These are phyloP conservation scores for Mirza zaza DNA, from an alignment of 2,113 vertebrate genomes.

Conservation along the genomic window DNA sequence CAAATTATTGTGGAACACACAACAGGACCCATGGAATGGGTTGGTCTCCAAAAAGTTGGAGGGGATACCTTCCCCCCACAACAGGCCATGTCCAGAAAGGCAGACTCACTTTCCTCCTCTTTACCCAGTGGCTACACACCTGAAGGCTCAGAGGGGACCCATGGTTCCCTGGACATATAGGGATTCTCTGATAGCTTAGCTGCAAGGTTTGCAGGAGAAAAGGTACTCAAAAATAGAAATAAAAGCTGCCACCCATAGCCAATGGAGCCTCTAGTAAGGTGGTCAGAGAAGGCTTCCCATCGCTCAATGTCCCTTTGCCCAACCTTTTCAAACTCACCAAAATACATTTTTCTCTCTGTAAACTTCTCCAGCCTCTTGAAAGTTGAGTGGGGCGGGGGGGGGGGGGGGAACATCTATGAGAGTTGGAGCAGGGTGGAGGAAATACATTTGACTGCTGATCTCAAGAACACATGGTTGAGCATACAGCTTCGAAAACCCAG, in stretches of 20 bases:
- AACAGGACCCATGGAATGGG: neutral
- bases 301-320: neutral
- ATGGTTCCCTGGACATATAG: neutral
- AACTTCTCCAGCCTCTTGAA: conserved; percentile 19
- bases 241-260: neutral
- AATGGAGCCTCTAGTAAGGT: neutral
- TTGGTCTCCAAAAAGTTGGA: neutral
- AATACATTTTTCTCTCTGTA: neutral
- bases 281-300: neutral
- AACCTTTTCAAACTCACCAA: neutral
- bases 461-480: neutral
- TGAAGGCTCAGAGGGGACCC: neutral
- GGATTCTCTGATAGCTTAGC: neutral
- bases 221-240: neutral
- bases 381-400: no score
- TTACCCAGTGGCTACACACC: neutral
- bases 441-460: neutral
- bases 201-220: neutral
- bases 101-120: neutral
- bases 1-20: neutral
- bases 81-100: neutral
- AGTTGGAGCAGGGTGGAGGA: neutral
- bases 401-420: neutral
- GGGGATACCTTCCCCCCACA: neutral
- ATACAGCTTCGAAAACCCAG: neutral